Base-by-base conservation (phyloP, 1,140 invertebrate genomes). In the Archivesica marissinica region DNA sequence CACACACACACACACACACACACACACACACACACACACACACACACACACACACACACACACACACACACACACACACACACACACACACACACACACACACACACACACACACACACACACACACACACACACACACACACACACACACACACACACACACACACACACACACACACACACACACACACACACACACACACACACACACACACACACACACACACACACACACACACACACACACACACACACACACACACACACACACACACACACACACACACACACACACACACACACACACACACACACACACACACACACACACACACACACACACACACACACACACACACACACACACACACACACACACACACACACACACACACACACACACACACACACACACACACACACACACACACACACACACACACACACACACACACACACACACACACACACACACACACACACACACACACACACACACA, bases 371-470 rank as follows among this genome's bases (percentile, higher is more conserved):
- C n/a, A n/a, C n/a, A n/a, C n/a, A n/a, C 25, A 66, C 23, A 85
- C 38, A 77, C 56, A 85, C 35, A 85, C 74, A 77, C 70, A 86
- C 59, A 84, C 80, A 86, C 59, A 86, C 72, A 86, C 72, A 86
- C 79, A 86, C 72, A 86, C 54, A 86, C 72, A 86, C 54, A 86
- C 68, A 87, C 66, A 86, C 68, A 86, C 70, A 83, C 56, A 86
- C 79, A 76, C 64, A 83, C 68, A 87, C 68, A 86, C 83, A 87
- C 66, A 86, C 82, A 87, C 76, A 80, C 83, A 86, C 76, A 80
- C 83, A 81, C 66, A 86, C 64, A 87, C 61, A 87, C 66, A 85
- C 66, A 87, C 64, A 80, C 66, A 87, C 64, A 86, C 66, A 87
- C 74, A 86, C 61, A 87, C 74, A 86, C 39, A 80, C 61, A 86